Evolutionary conservation across 2,797 vertebrate genomes (phyloP).

Genomic region (Pterois miles): DNA sequence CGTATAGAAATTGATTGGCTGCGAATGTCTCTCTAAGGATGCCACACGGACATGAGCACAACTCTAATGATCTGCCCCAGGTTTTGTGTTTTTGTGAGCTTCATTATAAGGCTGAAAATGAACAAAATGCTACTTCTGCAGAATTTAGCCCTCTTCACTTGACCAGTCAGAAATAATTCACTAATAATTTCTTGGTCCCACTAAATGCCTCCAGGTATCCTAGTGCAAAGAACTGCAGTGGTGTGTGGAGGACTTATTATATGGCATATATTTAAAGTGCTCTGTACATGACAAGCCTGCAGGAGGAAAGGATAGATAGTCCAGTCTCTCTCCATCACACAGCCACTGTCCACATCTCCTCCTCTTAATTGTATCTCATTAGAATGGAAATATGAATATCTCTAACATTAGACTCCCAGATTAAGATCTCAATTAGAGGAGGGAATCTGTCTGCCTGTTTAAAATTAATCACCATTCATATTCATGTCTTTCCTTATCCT

Average conservation of each 20-base stretch:
- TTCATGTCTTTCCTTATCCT: constrained; percentile 51
- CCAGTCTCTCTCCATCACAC: constrained; percentile 24
- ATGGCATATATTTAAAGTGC: constrained; percentile 24
- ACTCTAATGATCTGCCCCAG: constrained; percentile 25
- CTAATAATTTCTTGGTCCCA: constrained; percentile 25
- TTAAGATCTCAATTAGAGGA: constrained; percentile 71
- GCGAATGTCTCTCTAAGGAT: constrained; percentile 19
- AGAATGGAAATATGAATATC: constrained; percentile 60
- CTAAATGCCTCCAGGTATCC: constrained; percentile 33
- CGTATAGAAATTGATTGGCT: constrained; percentile 32
- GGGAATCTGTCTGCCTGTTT: constrained; percentile 47
- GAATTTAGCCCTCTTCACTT: constrained; percentile 32
- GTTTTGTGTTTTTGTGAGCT: constrained; percentile 29
- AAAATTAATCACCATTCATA: constrained; percentile 58
- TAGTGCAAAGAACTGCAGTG: constrained; percentile 4
- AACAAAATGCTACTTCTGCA: constrained; percentile 41
- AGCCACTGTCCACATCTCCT: constrained; percentile 42
- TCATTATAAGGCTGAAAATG: constrained; percentile 37
- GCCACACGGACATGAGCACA: constrained; percentile 1
- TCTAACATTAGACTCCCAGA: constrained; percentile 65
- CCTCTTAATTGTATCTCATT: constrained; percentile 76
- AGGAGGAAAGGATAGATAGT: constrained; percentile 13
- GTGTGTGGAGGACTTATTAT: constrained; percentile 35
- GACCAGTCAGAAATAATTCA: constrained; percentile 54
- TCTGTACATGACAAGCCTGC: constrained; percentile 20